Evolutionary conservation across 2,888 invertebrate species (phyloP).

Genomic region (Epinotia nisella): DNA sequence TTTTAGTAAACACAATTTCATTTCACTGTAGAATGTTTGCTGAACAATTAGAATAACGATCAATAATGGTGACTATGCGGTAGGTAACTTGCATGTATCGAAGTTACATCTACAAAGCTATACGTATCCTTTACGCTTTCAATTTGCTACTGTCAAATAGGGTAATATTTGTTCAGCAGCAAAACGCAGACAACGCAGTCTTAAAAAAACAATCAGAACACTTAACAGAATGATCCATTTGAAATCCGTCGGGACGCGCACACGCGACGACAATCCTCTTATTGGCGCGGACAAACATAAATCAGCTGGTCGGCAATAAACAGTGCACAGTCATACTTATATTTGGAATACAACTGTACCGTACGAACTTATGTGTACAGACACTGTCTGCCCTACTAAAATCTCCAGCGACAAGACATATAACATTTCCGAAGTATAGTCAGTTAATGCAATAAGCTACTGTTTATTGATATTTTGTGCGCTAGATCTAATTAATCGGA

Average conservation of each 20-base stretch:
- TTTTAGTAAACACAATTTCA: conserved; percentile 23
- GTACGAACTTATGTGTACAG: conserved; percentile 9
- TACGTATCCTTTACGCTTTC: neutral
- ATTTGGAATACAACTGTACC: conserved; percentile 34
- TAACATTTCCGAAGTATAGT: neutral
- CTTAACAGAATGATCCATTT: conserved; percentile 38
- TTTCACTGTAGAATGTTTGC: conserved; percentile 3
- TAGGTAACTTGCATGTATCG: neutral
- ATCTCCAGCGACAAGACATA: neutral
- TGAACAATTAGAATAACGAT: neutral
- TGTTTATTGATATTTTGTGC: neutral
- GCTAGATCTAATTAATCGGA: neutral
- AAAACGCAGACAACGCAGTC: neutral
- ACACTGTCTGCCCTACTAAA: conserved; percentile 5
- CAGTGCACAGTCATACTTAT: conserved; percentile 32
- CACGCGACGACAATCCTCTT: conserved; percentile 40
- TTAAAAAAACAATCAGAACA: conserved; percentile 29
- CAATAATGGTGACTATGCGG: neutral
- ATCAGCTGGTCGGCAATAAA: conserved; percentile 43
- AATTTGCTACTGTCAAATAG: neutral
- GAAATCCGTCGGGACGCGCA: conserved; percentile 25
- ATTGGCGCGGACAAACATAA: conserved; percentile 39
- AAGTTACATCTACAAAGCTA: neutral
- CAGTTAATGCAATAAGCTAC: neutral
- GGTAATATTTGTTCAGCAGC: neutral